These are phyloP conservation scores for Pseudorasbora parva DNA, from an alignment of 2,113 vertebrate species.

Conservation along the genomic window DNA sequence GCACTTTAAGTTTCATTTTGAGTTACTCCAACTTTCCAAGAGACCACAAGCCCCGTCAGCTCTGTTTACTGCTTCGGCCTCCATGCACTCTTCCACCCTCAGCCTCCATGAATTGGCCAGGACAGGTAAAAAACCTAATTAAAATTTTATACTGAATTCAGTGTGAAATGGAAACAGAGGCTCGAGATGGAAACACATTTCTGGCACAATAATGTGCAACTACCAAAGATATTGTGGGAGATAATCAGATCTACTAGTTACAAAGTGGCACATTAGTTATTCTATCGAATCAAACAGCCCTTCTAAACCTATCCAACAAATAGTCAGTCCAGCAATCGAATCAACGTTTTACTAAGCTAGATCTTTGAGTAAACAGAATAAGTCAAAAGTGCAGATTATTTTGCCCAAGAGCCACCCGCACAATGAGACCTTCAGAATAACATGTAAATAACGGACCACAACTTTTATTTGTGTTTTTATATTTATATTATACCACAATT, in stretches of 20 bases:
- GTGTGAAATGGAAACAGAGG: background rate
- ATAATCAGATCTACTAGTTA: conserved; percentile 22
- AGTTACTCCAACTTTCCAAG: conserved; percentile 45
- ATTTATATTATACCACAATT: background rate
- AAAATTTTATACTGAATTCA: conserved; percentile 38
- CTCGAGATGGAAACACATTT: conserved; percentile 2
- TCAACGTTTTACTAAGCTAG: background rate
- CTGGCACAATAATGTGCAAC: conserved; percentile 14
- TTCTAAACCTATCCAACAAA: background rate
- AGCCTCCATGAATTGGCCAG: conserved; percentile 13
- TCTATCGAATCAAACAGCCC: background rate
- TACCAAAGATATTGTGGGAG: conserved; percentile 38
- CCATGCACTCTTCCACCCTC: background rate
- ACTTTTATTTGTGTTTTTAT: background rate
- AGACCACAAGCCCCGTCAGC: conserved; percentile 19
- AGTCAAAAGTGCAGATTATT: background rate
- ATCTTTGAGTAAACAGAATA: background rate
- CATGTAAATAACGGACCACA: background rate
- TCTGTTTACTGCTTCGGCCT: conserved; percentile 19
- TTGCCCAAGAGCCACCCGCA: background rate
- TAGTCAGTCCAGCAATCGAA: background rate
- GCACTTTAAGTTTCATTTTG: conserved; percentile 41
- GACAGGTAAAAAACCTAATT: conserved; percentile 50
- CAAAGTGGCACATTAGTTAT: background rate
- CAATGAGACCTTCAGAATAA: background rate